These are phyloP conservation scores for Agriotes lineatus DNA, from an alignment of 2,888 invertebrate species.

Conservation along the genomic window DNA sequence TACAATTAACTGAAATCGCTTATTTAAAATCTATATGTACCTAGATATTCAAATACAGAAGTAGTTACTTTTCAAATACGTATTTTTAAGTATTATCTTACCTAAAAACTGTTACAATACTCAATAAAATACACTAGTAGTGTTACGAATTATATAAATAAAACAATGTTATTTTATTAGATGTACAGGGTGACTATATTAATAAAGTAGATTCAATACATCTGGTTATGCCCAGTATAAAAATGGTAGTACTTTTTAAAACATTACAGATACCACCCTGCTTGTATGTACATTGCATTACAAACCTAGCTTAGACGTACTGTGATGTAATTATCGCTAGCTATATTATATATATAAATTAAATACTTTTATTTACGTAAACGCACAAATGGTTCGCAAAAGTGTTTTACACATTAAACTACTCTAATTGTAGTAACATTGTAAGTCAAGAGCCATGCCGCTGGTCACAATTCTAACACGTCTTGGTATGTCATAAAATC, in stretches of 20 bases:
- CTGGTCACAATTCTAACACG: constrained; percentile 66
- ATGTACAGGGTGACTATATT: constrained; percentile 30
- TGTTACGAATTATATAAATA: constrained; percentile 19
- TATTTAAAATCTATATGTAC: too few species aligned
- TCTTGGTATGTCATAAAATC: constrained; percentile 5
- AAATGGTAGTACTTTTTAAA: constrained; percentile 26
- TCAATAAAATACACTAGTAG: background rate
- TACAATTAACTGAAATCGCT: too few species aligned
- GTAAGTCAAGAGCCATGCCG: constrained; percentile 63
- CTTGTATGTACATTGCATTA: constrained; percentile 41
- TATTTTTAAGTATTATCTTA: too few species aligned
- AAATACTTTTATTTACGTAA: constrained; percentile 55
- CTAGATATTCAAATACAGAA: too few species aligned
- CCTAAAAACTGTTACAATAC: too few species aligned
- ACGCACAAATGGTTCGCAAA: constrained; percentile 51
- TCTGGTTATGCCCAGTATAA: constrained; percentile 25
- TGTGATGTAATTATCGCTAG: constrained; percentile 41
- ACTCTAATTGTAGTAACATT: constrained; percentile 58
- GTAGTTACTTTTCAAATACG: too few species aligned
- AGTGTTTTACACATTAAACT: constrained; percentile 61
- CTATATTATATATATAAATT: constrained; percentile 52
- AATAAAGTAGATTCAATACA: background rate
- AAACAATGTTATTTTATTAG: constrained; percentile 19
- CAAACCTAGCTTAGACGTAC: constrained; percentile 36
- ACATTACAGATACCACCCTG: constrained; percentile 38